phyloP scores from a whole-genome alignment of 2,888 invertebrate genomes.

The Acanthacorydalis orientalis region DNA sequence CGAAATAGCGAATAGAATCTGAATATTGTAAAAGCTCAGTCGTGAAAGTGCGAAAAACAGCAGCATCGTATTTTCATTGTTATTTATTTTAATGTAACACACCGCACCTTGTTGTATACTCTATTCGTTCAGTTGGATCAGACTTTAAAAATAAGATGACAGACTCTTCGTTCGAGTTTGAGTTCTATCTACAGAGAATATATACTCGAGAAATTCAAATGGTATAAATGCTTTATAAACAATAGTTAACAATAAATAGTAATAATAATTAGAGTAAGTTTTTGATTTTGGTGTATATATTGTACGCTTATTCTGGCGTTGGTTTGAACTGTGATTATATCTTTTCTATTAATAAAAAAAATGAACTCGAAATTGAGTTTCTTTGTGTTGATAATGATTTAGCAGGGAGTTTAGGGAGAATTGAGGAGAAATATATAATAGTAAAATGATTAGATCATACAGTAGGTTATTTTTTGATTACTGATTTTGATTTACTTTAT shows the following conservation, averaged over 20 bases:
- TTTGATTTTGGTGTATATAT: background rate
- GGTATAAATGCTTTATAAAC: background rate
- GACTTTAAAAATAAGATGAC: too few species aligned
- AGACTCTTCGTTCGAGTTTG: background rate
- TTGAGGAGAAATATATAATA: background rate
- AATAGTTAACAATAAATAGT: background rate
- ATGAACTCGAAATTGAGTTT: too few species aligned
- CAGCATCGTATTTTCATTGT: too few species aligned
- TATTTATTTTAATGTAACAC: too few species aligned
- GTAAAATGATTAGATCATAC: background rate
- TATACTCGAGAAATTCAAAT: background rate
- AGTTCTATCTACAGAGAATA: background rate
- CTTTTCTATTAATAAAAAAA: background rate
- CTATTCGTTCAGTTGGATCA: too few species aligned
- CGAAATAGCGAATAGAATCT: too few species aligned
- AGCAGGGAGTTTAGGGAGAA: background rate
- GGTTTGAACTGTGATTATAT: conserved; percentile 3
- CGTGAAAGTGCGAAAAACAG: too few species aligned
- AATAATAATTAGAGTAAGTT: background rate
- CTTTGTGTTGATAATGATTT: background rate
- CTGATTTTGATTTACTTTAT: background rate
- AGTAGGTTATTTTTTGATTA: background rate
- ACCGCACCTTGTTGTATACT: too few species aligned
- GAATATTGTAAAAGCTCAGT: too few species aligned
- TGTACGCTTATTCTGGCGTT: background rate